Percentiles rank a stretch among this genome's conserved stretches.
These are phyloP conservation scores for Acronicta alni DNA, from an alignment of 2,888 invertebrate species.

Conservation along the genomic window DNA sequence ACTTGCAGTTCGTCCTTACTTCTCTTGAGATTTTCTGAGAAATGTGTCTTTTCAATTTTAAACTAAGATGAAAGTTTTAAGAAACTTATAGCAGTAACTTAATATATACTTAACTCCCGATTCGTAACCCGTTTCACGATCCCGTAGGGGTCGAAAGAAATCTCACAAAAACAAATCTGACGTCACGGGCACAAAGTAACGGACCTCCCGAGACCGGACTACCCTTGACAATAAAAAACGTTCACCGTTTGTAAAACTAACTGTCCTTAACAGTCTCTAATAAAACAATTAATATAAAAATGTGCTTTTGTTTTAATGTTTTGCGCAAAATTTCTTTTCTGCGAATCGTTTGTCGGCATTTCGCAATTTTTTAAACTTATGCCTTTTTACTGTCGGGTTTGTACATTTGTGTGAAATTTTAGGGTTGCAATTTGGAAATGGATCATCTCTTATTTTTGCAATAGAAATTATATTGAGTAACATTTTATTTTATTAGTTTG, in stretches of 20 bases:
- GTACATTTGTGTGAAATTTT: slow-evolving; percentile 48
- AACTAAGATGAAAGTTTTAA: neutral
- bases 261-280: slow-evolving; percentile 55
- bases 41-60: neutral
- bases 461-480: slow-evolving; percentile 8
- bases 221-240: slow-evolving; percentile 56
- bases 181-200: slow-evolving; percentile 70
- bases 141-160: slow-evolving; percentile 50
- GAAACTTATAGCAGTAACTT: too few species aligned
- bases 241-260: slow-evolving; percentile 57
- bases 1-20: neutral
- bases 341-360: slow-evolving; percentile 64
- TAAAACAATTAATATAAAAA: slow-evolving; percentile 66
- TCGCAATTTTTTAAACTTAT: slow-evolving; percentile 33
- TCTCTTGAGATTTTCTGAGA: too few species aligned
- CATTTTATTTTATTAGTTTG: slow-evolving; percentile 22
- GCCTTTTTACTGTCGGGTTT: slow-evolving; percentile 22
- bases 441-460: slow-evolving; percentile 38
- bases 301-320: slow-evolving; percentile 50
- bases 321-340: slow-evolving; percentile 85
- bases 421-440: slow-evolving; percentile 63
- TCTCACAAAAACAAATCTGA: slow-evolving; percentile 56
- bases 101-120: too few species aligned
- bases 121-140: slow-evolving; percentile 21
- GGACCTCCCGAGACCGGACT: slow-evolving; percentile 57